Conservation (phyloP, 2,113 vertebrate genomes). For the Ophthalmolycus amberensis region DNA sequence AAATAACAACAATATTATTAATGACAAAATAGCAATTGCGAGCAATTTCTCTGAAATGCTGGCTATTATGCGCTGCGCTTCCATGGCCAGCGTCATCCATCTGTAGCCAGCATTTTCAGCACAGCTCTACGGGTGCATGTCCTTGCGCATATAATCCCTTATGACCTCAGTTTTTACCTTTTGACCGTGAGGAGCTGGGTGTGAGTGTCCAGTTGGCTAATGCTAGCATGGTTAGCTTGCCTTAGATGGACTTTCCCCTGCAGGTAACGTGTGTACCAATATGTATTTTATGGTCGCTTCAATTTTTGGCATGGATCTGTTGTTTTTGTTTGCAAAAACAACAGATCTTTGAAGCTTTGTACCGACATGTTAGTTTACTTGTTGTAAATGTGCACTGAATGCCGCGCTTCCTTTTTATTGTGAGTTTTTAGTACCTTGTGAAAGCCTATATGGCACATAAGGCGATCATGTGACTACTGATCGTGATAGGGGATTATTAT, state of each 20-base stretch:
- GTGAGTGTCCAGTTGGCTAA: background rate
- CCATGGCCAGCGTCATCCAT: constrained; percentile 31
- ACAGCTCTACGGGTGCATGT: background rate
- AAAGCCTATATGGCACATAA: constrained; percentile 5
- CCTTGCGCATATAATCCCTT: constrained; percentile 10
- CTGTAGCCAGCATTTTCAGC: constrained; percentile 5
- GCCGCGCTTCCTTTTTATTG: background rate
- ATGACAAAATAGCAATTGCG: background rate
- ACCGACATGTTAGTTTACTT: background rate
- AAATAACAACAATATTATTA: background rate
- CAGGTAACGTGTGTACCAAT: background rate
- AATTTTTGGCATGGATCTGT: background rate
- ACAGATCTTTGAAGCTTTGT: background rate
- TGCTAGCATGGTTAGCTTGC: background rate
- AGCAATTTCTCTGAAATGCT: background rate
- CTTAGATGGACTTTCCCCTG: background rate
- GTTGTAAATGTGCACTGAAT: background rate
- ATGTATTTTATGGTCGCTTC: background rate
- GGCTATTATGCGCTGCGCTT: background rate
- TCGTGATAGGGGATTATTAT: background rate
- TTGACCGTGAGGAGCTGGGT: background rate
- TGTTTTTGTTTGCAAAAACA: background rate
- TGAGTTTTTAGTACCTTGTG: background rate
- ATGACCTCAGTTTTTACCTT: background rate
- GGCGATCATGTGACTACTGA: constrained; percentile 1